Conservation (phyloP, 2,113 vertebrate genomes). For the Gila orcuttii region DNA sequence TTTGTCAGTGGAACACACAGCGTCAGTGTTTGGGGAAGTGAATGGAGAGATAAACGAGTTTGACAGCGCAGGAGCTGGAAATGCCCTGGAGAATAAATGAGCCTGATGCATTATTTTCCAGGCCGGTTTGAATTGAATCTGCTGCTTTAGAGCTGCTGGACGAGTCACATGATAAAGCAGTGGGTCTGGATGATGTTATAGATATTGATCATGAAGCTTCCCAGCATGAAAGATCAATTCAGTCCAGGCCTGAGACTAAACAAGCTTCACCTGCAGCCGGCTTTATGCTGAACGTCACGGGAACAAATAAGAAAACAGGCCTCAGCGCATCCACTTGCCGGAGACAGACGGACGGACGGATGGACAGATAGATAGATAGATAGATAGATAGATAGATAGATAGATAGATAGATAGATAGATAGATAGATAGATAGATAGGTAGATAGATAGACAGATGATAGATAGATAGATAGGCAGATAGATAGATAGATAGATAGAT, state of each 20-base stretch:
- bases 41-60: not conserved
- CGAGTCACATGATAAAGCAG: not conserved
- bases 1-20: not conserved
- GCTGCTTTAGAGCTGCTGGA: not conserved
- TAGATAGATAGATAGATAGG: no score
- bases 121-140: not conserved
- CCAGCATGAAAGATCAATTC: slow-evolving; percentile 46
- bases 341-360: no score
- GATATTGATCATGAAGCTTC: slow-evolving; percentile 48
- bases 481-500: no score
- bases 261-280: slow-evolving; percentile 9
- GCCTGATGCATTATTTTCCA: not conserved
- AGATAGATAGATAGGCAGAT: no score
- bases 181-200: not conserved
- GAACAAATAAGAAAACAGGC: no score
- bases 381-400: no score
- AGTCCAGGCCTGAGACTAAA: slow-evolving; percentile 23
- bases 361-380: no score
- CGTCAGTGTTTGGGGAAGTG: slow-evolving; percentile 1
- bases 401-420: no score
- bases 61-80: not conserved
- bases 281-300: no score
- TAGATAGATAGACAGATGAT: no score
- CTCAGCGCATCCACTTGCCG: no score
- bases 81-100: slow-evolving; percentile 4